Base-by-base conservation (phyloP, 2,797 vertebrate species). In the Monodelphis domestica region DNA sequence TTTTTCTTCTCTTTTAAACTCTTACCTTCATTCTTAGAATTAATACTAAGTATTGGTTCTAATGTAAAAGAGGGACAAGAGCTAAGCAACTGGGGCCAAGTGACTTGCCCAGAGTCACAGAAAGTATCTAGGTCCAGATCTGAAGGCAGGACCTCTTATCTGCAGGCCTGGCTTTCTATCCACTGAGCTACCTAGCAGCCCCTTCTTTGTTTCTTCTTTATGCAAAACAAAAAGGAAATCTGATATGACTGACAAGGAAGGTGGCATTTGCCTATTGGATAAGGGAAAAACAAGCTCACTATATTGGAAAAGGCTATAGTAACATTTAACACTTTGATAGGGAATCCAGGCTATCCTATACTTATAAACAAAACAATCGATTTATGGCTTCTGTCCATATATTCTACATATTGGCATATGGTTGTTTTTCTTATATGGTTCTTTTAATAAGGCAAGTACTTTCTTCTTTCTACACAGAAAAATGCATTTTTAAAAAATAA, bases 381-480 rank as follows among this genome's bases (percentile, higher is more conserved):
- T 63, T 56, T 45, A 51, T 53, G 89, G 53, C 87, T 89, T 93
- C 88, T 90, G 50, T 93, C 91, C 54, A n/a, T 5, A 59, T 5
- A 88, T 5, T 45, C 11, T 33, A 63, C 53, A 53, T 53, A 53
- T 11, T 53, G 53, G 53, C 53, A 11, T 53, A 89, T 28, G n/a
- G 12, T n/a, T 21, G 89, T 63, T 87, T 90, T 45, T 89, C 38
- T 57, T 92, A 26, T 7, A 1, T 45, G 78, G 70, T 52, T 91
- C 84, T 91, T 87, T 94, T 63, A 63, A 45, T 78, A 90, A 96
- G 93, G 51, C 54, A 78, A 91, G 38, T 29, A 88, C 53, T 88
- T 0, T 87, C 10, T 7, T 92, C 78, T 88, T 55, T 2, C 29
- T 89, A 28, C 21, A 53, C 15, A 51, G 54, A 55, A 63, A 78